Conservation (phyloP, 2,888 invertebrate genomes). For the Thera britannica region DNA sequence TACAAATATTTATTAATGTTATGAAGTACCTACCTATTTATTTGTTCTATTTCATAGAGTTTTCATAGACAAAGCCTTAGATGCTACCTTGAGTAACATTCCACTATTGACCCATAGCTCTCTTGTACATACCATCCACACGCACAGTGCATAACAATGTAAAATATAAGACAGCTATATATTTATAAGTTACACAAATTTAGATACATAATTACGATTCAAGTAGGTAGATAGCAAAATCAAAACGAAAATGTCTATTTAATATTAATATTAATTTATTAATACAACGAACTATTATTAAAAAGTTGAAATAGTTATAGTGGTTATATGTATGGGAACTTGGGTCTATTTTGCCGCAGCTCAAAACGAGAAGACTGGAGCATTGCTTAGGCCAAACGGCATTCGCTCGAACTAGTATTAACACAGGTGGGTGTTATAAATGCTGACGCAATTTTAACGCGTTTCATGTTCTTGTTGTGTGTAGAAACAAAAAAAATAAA, state of each 20-base stretch:
- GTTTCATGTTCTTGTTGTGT: neutral
- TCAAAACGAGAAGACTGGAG: conserved; percentile 33
- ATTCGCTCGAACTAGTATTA: conserved; percentile 15
- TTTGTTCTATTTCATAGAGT: conserved; percentile 58
- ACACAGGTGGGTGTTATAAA: conserved; percentile 2
- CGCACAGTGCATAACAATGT: conserved; percentile 43
- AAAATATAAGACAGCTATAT: conserved; percentile 31
- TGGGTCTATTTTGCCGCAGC: conserved; percentile 31
- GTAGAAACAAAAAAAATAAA: neutral
- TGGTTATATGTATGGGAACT: conserved; percentile 30
- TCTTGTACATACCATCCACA: conserved; percentile 59
- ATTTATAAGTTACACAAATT: conserved; percentile 23
- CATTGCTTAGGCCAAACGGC: conserved; percentile 28
- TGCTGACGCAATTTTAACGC: neutral
- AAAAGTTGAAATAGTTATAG: conserved; percentile 56
- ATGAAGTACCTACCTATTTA: conserved; percentile 57
- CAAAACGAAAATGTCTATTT: conserved; percentile 39
- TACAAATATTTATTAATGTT: conserved; percentile 72
- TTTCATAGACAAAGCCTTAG: conserved; percentile 72
- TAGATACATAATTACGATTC: conserved; percentile 65
- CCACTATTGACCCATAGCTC: conserved; percentile 65
- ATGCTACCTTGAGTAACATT: conserved; percentile 78
- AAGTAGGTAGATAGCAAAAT: conserved; percentile 70
- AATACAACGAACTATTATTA: conserved; percentile 76
- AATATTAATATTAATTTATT: conserved; percentile 64